Percentiles rank a stretch among this genome's conserved stretches.
Conservation (phyloP, 2,888 invertebrate genomes). For the Salticus scenicus region DNA sequence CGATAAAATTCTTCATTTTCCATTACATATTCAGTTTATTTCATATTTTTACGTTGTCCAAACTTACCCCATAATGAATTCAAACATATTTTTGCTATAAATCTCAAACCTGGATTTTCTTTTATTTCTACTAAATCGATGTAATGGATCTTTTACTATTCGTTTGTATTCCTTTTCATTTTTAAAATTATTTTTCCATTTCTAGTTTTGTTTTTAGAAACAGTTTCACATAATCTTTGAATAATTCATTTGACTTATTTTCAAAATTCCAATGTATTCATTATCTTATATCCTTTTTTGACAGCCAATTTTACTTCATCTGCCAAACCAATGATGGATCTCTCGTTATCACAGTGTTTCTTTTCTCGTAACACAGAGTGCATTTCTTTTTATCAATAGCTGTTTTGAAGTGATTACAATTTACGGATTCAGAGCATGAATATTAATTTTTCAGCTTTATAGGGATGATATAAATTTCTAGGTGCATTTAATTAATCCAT, state of each 20-base stretch:
- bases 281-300: background rate
- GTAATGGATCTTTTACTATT: constrained; percentile 2
- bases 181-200: constrained; percentile 15
- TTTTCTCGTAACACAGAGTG: background rate
- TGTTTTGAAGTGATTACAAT: constrained; percentile 12
- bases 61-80: constrained; percentile 14
- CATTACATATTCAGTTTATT: constrained; percentile 13
- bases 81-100: constrained; percentile 24
- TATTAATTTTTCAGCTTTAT: constrained; percentile 17
- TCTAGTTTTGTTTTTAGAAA: constrained; percentile 11
- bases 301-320: background rate
- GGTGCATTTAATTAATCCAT: background rate
- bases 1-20: constrained; percentile 13
- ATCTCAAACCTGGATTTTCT: constrained; percentile 15
- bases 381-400: background rate
- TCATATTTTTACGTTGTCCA: constrained; percentile 12
- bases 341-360: background rate
- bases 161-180: constrained; percentile 10
- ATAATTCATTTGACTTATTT: background rate
- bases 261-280: background rate
- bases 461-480: constrained; percentile 22
- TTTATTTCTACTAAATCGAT: background rate
- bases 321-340: background rate
- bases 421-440: background rate
- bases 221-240: background rate